These are phyloP conservation scores for Illadopsis cleaveri DNA, from an alignment of 2,113 vertebrate genomes.

Conservation along the genomic window DNA sequence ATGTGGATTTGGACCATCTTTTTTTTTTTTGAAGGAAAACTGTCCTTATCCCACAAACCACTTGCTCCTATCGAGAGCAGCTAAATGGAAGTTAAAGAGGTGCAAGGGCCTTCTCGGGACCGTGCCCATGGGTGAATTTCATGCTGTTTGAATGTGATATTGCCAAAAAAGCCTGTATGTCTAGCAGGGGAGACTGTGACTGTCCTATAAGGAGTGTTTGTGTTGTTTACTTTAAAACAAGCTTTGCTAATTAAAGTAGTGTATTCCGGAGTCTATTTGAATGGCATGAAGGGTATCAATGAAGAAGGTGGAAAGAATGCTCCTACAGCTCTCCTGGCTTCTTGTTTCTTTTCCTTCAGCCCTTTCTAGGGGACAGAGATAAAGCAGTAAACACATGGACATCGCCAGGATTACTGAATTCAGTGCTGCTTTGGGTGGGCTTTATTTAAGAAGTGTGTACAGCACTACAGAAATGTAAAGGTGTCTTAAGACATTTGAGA, in stretches of 20 bases:
- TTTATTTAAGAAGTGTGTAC: background rate
- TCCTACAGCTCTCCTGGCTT: background rate
- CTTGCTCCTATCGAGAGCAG: background rate
- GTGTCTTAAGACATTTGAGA: background rate
- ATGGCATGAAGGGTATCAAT: conserved; percentile 37
- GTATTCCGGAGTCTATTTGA: conserved; percentile 52
- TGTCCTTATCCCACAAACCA: background rate
- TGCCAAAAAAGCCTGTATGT: conserved; percentile 51
- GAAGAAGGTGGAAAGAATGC: background rate
- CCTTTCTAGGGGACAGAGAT: background rate
- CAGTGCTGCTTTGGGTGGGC: background rate
- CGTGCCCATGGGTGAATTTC: background rate
- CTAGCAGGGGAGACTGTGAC: conserved; percentile 45
- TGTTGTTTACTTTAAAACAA: conserved; percentile 62
- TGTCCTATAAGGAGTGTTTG: conserved; percentile 53
- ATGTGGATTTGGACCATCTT: conserved; percentile 24
- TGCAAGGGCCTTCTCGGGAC: background rate
- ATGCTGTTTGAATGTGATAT: conserved; percentile 49
- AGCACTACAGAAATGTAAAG: background rate
- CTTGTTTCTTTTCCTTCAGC: background rate
- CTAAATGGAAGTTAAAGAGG: background rate
- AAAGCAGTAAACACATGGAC: background rate
- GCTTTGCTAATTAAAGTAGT: conserved; percentile 67
- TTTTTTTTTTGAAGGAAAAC: background rate
- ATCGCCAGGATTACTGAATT: background rate